Conservation (phyloP, 2,888 invertebrate species). For the Tuta absoluta region DNA sequence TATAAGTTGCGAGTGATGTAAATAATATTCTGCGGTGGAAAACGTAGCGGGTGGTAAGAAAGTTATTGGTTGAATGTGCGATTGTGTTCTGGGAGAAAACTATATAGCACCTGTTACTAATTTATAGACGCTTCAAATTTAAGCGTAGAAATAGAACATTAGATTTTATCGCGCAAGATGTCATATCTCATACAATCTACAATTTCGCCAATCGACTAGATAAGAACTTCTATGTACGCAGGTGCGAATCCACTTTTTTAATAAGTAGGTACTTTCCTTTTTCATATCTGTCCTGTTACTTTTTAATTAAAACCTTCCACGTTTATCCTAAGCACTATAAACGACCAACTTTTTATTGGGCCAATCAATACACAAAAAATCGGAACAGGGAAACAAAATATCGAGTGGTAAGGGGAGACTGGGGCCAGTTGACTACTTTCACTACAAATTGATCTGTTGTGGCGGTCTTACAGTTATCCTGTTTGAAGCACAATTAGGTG, state of each 20-base stretch:
- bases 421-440: slow-evolving; percentile 20
- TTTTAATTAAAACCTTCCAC: no score
- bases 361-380: slow-evolving; percentile 15
- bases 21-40: slow-evolving; percentile 13
- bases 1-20: slow-evolving; percentile 18
- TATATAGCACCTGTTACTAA: background rate
- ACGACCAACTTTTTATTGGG: slow-evolving; percentile 6
- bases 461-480: slow-evolving; percentile 45
- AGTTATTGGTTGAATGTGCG: slow-evolving; percentile 6
- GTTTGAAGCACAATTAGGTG: slow-evolving; percentile 50
- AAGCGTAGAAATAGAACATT: background rate
- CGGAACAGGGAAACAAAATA: background rate
- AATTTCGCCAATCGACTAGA: no score
- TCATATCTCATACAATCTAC: no score
- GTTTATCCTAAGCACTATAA: background rate
- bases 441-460: slow-evolving; percentile 37
- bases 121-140: background rate
- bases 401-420: slow-evolving; percentile 17
- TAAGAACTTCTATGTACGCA: no score
- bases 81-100: background rate
- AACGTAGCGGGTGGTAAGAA: slow-evolving; percentile 12
- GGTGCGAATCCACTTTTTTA: no score
- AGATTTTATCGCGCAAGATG: no score
- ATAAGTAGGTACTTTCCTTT: no score
- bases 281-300: no score